These are phyloP conservation scores for Tanypteryx hageni DNA, from an alignment of 2,888 invertebrate genomes.

Conservation along the genomic window DNA sequence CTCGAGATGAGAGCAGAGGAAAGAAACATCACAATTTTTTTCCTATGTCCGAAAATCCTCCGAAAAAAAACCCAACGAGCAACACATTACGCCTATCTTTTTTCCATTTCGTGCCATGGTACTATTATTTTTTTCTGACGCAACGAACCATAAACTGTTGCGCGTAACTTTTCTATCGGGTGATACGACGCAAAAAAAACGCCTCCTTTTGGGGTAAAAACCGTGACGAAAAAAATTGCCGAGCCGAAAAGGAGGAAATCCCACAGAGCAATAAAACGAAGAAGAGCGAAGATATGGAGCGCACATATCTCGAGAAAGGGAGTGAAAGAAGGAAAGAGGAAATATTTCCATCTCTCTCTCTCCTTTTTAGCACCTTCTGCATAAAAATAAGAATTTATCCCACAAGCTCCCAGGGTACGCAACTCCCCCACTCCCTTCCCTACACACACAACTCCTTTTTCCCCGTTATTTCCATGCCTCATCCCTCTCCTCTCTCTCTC, in stretches of 20 bases:
- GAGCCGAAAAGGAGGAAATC: not conserved
- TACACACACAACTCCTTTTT: not conserved
- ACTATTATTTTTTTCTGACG: not conserved
- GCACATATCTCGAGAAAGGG: no score
- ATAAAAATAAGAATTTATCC: not conserved
- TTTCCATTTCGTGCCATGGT: not conserved
- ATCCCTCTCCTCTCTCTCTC: not conserved
- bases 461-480: not conserved
- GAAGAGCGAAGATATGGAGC: not conserved
- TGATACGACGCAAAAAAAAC: not conserved
- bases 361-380: conserved; percentile 25
- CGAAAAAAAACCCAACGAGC: not conserved
- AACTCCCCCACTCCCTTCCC: no score
- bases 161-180: conserved; percentile 9
- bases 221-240: not conserved
- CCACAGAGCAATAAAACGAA: not conserved
- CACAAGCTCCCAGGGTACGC: not conserved
- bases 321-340: not conserved
- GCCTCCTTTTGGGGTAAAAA: not conserved
- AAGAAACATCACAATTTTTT: conserved; percentile 6
- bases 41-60: not conserved
- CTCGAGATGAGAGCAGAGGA: not conserved
- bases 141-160: not conserved
- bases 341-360: conserved; percentile 11
- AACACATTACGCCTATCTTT: not conserved